phyloP scores from a whole-genome alignment of 2,797 vertebrate genomes.

The Lutjanus argentimaculatus region DNA sequence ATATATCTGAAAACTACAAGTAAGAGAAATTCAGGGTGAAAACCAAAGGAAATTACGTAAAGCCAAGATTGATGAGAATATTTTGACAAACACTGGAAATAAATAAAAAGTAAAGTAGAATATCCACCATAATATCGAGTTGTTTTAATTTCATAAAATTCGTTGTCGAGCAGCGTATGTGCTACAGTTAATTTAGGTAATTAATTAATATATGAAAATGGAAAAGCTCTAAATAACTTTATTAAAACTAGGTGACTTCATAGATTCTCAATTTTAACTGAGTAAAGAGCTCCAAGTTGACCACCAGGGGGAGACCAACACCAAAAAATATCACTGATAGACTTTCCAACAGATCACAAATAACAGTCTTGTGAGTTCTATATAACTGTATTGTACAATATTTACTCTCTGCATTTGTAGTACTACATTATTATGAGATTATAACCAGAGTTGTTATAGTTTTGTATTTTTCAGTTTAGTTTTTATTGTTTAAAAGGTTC shows the following conservation, averaged over 20 bases:
- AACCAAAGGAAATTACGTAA: neutral
- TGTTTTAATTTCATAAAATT: neutral
- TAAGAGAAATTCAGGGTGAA: accelerated
- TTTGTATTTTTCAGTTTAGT: no score
- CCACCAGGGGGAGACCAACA: slow-evolving; percentile 64
- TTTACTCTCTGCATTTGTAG: no score
- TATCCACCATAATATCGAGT: neutral
- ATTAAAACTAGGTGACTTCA: neutral
- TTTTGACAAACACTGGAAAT: neutral
- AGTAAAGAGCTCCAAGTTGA: accelerated
- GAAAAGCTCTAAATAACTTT: neutral
- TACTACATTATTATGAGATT: no score
- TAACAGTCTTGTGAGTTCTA: no score
- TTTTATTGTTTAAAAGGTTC: no score
- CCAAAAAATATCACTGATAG: neutral
- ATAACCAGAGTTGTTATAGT: no score
- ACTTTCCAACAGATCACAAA: no score
- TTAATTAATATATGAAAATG: neutral
- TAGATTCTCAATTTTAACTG: neutral
- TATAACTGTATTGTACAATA: no score
- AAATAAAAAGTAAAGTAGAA: neutral
- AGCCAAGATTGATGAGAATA: neutral
- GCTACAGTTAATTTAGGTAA: neutral
- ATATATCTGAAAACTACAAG: neutral
- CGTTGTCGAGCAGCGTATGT: neutral